Evolutionary conservation across 1,140 invertebrate genomes (phyloP).

Genomic region (Tetramorium alpestre): DNA sequence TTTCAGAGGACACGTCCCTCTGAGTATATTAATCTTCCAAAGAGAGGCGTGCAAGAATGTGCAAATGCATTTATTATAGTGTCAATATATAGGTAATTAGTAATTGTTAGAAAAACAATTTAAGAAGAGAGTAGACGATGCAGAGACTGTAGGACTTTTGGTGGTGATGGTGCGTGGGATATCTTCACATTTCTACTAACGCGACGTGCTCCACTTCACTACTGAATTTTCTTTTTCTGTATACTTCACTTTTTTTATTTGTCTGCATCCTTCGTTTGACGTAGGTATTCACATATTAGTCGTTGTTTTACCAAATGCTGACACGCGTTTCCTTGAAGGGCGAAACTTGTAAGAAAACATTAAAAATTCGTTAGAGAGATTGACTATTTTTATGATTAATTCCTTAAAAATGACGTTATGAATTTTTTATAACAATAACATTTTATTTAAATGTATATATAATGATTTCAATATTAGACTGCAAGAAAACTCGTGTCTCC

Average conservation of each 20-base stretch:
- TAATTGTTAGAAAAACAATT: slow-evolving; percentile 86
- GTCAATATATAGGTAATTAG: slow-evolving; percentile 51
- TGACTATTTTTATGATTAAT: not conserved
- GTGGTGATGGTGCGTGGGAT: slow-evolving; percentile 79
- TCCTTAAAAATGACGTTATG: not conserved
- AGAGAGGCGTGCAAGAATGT: slow-evolving; percentile 45
- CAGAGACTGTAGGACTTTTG: slow-evolving; percentile 65
- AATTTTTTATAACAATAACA: not conserved
- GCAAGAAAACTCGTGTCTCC: slow-evolving; percentile 54
- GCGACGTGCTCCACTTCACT: slow-evolving; percentile 51
- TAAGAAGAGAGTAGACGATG: slow-evolving; percentile 70
- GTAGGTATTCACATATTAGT: slow-evolving; percentile 37
- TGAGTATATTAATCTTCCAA: slow-evolving; percentile 27
- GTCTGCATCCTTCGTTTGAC: slow-evolving; percentile 46
- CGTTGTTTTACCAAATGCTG: slow-evolving; percentile 27
- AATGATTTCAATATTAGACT: no score
- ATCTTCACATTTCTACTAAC: slow-evolving; percentile 64
- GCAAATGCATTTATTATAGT: slow-evolving; percentile 48
- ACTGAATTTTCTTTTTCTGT: slow-evolving; percentile 50
- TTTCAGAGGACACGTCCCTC: slow-evolving; percentile 65
- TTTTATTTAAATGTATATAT: no score
- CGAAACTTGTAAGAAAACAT: not conserved
- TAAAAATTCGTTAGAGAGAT: not conserved
- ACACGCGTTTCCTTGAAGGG: slow-evolving; percentile 48
- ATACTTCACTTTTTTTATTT: slow-evolving; percentile 12